Percentiles rank a stretch among this genome's conserved stretches.
These are phyloP conservation scores for Lysandra coridon DNA, from an alignment of 2,888 invertebrate genomes.

Conservation along the genomic window DNA sequence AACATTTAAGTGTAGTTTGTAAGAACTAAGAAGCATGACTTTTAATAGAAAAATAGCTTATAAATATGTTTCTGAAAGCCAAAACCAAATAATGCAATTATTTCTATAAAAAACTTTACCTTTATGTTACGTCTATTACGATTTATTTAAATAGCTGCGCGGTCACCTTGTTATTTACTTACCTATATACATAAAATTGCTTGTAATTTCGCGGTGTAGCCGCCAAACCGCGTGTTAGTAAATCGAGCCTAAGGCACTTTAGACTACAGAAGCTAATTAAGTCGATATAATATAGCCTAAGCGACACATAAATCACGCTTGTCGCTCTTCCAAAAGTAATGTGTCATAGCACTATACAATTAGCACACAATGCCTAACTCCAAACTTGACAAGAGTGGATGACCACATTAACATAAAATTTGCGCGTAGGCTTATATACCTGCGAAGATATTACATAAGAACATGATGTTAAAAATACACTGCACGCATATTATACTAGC, in stretches of 20 bases:
- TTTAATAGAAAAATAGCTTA: too few species aligned
- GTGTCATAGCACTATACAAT: conserved; percentile 18
- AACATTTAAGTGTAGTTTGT: too few species aligned
- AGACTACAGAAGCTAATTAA: not conserved
- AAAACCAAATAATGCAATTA: too few species aligned
- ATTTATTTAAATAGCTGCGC: too few species aligned
- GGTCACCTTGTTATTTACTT: too few species aligned
- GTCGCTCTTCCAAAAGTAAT: not conserved
- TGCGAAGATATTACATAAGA: not conserved
- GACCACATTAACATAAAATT: conserved; percentile 1
- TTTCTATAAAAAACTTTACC: too few species aligned
- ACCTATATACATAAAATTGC: too few species aligned
- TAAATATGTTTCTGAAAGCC: too few species aligned
- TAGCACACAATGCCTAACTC: conserved; percentile 26
- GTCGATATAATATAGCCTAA: not conserved
- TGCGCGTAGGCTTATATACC: not conserved
- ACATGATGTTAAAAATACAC: not conserved
- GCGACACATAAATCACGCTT: not conserved
- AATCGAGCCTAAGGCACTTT: not conserved
- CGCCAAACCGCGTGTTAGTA: too few species aligned
- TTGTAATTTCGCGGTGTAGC: too few species aligned
- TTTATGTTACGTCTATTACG: too few species aligned
- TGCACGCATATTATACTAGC: not conserved
- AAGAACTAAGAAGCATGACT: too few species aligned
- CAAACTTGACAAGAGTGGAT: conserved; percentile 1